These are phyloP conservation scores for Serrognathus titanus DNA, from an alignment of 2,888 invertebrate species.

Conservation along the genomic window DNA sequence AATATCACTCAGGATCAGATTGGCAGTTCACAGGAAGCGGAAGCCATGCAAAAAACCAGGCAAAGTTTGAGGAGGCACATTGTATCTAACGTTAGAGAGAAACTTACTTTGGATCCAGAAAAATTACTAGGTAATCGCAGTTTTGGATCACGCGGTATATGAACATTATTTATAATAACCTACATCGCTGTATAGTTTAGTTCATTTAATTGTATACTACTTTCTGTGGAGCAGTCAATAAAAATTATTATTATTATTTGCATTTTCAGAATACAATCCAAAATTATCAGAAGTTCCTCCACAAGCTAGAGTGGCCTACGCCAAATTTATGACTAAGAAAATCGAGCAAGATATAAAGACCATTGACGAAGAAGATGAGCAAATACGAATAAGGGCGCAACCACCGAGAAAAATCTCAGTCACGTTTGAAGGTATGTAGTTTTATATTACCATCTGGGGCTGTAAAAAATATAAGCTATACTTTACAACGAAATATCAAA, in stretches of 20 bases:
- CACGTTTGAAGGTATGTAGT: not conserved
- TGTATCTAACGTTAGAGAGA: slow-evolving; percentile 59
- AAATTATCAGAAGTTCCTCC: slow-evolving; percentile 71
- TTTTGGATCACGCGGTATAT: not conserved
- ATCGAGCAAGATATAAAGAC: slow-evolving; percentile 56
- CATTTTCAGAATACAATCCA: slow-evolving; percentile 69
- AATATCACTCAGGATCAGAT: slow-evolving; percentile 71
- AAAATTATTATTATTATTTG: too few relatives aligned
- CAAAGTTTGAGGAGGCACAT: slow-evolving; percentile 73
- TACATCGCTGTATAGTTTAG: too few relatives aligned
- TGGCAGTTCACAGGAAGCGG: slow-evolving; percentile 69
- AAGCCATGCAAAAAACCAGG: slow-evolving; percentile 59
- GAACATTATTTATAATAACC: too few relatives aligned
- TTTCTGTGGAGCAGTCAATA: too few relatives aligned
- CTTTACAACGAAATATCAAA: not conserved
- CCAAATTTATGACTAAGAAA: slow-evolving; percentile 80
- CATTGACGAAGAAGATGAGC: slow-evolving; percentile 29
- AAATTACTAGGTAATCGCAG: slow-evolving; percentile 63
- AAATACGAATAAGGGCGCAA: not conserved
- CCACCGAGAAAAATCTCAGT: not conserved
- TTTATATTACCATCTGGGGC: too few relatives aligned
- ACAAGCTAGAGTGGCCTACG: slow-evolving; percentile 78
- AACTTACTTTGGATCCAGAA: slow-evolving; percentile 68
- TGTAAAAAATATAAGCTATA: not conserved
- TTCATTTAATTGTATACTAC: too few relatives aligned